Conservation (phyloP, 2,797 vertebrate species). For the Aselliscus stoliczkanus region DNA sequence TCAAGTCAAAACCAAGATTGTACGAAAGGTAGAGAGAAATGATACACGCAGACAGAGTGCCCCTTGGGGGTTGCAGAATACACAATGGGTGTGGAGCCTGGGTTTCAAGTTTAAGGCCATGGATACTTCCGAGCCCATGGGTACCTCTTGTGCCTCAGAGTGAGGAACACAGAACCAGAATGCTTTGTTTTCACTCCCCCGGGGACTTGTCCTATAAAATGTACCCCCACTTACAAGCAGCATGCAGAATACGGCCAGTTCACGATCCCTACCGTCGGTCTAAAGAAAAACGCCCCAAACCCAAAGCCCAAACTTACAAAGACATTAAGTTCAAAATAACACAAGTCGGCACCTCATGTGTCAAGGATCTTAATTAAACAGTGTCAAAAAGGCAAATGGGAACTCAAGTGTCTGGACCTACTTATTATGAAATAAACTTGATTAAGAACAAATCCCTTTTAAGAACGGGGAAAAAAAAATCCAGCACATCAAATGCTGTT, state of each 20-base stretch:
- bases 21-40: background rate
- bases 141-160: background rate
- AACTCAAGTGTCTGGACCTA: background rate
- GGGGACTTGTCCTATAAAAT: background rate
- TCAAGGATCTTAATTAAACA: slow-evolving; percentile 41
- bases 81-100: background rate
- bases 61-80: background rate
- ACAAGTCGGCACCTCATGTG: background rate
- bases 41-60: background rate
- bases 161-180: background rate
- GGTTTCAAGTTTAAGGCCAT: background rate
- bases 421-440: slow-evolving; percentile 57
- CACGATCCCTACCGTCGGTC: background rate
- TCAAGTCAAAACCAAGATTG: background rate
- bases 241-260: slow-evolving; percentile 16
- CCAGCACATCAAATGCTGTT: slow-evolving; percentile 3
- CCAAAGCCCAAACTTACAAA: background rate
- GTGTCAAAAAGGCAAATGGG: slow-evolving; percentile 31
- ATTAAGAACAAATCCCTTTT: slow-evolving; percentile 60
- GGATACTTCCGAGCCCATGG: background rate
- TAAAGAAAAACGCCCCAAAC: background rate
- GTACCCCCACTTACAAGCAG: background rate
- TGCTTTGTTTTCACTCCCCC: background rate
- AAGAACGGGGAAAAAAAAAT: background rate
- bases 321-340: background rate